A percentile compares a stretch with the other conserved stretches of the same genome.
phyloP scores from a whole-genome alignment of 1,140 invertebrate species.

The Meloidogyne hapla region DNA sequence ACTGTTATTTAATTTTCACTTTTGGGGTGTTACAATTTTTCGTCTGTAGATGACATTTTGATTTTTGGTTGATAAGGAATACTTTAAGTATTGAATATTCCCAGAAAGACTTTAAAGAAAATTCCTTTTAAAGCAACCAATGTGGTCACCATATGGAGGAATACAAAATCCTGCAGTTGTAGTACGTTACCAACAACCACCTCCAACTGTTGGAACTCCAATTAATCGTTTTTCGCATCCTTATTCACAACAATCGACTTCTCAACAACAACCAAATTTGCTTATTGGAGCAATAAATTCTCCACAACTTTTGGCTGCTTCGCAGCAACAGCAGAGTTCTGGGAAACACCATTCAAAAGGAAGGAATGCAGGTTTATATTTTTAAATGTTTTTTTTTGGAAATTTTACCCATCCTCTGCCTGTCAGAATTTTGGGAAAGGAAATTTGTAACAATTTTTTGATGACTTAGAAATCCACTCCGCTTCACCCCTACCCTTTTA shows the following conservation, averaged over 20 bases:
- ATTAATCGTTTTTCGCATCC: conserved; percentile 11
- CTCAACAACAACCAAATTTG: conserved; percentile 35
- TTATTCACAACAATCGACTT: conserved; percentile 33
- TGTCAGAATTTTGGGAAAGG: too few species aligned
- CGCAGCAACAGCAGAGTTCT: neutral
- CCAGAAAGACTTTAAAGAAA: neutral
- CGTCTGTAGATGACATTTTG: too few species aligned
- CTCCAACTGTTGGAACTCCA: neutral
- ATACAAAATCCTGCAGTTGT: conserved; percentile 31
- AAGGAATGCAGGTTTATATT: neutral
- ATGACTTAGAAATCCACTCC: too few species aligned
- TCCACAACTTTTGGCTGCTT: neutral
- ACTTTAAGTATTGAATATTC: neutral
- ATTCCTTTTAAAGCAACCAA: neutral
- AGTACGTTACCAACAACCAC: conserved; percentile 18
- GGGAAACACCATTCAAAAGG: neutral
- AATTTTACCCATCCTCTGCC: too few species aligned
- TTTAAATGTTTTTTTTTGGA: neutral
- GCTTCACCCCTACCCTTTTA: neutral
- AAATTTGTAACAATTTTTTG: too few species aligned
- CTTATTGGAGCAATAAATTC: neutral
- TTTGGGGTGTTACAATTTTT: too few species aligned
- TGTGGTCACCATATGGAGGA: neutral
- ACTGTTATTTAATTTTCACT: too few species aligned
- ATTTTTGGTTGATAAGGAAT: too few species aligned